Evolutionary conservation across 2,797 vertebrate species (phyloP), one percentile per base, ranked within the genome.

Genomic region (Enteromius thamalakanensis): DNA sequence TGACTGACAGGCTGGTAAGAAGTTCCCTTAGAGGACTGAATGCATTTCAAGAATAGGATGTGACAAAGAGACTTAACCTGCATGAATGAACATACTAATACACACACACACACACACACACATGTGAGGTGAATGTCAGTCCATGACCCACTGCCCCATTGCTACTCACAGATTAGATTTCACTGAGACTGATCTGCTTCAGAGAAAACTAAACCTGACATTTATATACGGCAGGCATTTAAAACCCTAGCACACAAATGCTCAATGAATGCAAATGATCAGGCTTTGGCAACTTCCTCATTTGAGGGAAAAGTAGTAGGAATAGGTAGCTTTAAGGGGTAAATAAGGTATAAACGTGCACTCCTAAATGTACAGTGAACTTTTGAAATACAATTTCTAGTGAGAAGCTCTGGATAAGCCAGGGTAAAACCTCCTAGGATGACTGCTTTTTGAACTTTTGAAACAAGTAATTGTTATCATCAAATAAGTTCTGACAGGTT

Each of bases 151-250:
- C 51, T 83, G 80, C 49, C 76, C 76, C 45, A 64, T 21, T 69
- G 45, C 45, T 71, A 62, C 60, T 60, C 74, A 76, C 79, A 47
- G 68, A 80, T 82, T 55, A 72, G 58, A 82, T 79, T 82, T 82
- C 75, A 78, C n/a, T 64, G 53, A 79, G 82, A 60, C 4, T 12
- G 70, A 81, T 74, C 71, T 81, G 65, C 51, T 69, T 81, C 47
- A 71, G 49, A 51, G 79, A 87, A 84, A 84, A 75, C 21, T 62
- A 84, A 65, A 81, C 49, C 74, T 72, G 72, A 79, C 60, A 58
- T 79, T 81, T 49, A 68, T 67, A 81, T 74, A 72, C 17, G 11
- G 2, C 51, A 47, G 29, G 62, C 29, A 45, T 81, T n/a, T 76
- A 72, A 45, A 78, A 65, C n/a, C 29, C 60, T 19, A 29, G 6